Conservation (phyloP, 2,797 vertebrate species). For the Tauraco hartlaubi region DNA sequence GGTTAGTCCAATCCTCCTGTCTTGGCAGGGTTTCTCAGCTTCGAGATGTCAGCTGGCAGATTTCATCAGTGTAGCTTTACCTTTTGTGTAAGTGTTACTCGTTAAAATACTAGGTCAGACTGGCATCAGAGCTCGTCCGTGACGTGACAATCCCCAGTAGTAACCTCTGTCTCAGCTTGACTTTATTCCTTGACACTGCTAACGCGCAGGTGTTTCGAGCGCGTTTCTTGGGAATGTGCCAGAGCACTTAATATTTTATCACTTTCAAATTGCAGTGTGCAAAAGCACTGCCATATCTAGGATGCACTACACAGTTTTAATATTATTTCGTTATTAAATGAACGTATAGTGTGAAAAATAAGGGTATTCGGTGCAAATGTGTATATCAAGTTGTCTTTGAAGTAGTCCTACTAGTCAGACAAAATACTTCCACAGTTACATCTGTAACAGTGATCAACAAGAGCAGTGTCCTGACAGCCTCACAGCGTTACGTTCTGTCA, state of each 20-base stretch:
- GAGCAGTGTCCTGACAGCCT: background rate
- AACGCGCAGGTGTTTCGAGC: background rate
- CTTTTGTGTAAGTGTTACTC: background rate
- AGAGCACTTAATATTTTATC: background rate
- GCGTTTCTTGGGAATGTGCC: background rate
- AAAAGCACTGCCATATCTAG: background rate
- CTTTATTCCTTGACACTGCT: background rate
- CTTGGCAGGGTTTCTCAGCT: background rate
- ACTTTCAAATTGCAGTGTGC: background rate
- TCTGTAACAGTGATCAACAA: background rate
- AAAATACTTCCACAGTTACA: background rate
- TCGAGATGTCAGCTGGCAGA: background rate
- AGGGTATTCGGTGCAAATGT: background rate
- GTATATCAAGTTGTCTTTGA: background rate
- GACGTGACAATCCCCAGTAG: background rate
- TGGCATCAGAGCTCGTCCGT: background rate
- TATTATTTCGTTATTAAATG: background rate
- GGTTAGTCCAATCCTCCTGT: background rate
- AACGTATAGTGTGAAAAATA: background rate
- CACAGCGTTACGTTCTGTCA: accelerated
- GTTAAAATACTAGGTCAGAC: background rate
- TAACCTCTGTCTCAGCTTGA: background rate
- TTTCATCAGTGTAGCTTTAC: background rate
- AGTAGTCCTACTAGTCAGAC: background rate
- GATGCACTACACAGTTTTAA: background rate